Evolutionary conservation across 2,888 invertebrate species (phyloP).

Genomic region (Scaptomyza flava): DNA sequence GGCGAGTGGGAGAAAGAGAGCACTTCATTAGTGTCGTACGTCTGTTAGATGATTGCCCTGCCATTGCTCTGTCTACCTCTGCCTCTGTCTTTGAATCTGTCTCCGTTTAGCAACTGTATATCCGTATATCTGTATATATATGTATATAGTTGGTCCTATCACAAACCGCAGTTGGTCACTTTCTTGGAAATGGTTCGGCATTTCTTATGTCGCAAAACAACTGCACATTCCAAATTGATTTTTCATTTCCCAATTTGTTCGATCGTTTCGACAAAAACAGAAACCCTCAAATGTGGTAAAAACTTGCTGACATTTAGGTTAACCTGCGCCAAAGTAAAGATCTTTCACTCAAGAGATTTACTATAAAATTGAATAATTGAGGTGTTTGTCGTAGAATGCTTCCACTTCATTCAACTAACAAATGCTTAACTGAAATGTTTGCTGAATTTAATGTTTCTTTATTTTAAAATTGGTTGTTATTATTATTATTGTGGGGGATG

Average conservation of each 20-base stretch:
- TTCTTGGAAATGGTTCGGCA: constrained; percentile 61
- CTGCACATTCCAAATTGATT: constrained; percentile 53
- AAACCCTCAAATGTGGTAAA: constrained; percentile 11
- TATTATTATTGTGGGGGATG: no score
- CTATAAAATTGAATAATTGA: no score
- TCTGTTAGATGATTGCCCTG: constrained; percentile 38
- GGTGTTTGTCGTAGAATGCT: no score
- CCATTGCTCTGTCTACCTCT: constrained; percentile 7
- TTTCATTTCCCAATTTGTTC: constrained; percentile 36
- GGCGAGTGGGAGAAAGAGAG: constrained; percentile 38
- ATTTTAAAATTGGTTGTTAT: no score
- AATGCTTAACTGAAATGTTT: no score
- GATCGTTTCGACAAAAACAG: constrained; percentile 1
- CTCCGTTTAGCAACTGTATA: background rate
- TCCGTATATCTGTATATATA: constrained; percentile 6
- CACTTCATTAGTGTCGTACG: constrained; percentile 72
- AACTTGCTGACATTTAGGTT: constrained; percentile 3
- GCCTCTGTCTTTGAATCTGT: background rate
- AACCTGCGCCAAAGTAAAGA: background rate
- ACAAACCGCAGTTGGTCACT: constrained; percentile 75
- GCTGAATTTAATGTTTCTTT: no score
- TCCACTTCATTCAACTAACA: no score
- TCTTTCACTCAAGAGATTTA: background rate
- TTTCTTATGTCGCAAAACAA: constrained; percentile 49
- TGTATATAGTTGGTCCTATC: constrained; percentile 38